Conservation (phyloP, 2,888 invertebrate species). For the Hemithea aestivaria region DNA sequence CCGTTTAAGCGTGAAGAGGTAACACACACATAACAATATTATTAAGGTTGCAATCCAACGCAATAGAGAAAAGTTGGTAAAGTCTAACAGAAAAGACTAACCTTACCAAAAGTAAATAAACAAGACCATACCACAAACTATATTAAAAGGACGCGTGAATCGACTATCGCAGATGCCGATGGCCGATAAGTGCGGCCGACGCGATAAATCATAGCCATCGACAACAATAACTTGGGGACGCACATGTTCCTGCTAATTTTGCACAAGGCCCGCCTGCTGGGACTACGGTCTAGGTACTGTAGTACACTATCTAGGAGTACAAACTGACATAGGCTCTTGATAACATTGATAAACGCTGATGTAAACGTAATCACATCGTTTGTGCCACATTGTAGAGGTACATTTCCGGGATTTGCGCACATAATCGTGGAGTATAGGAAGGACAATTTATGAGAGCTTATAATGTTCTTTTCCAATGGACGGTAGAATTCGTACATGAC, state of each 20-base stretch:
- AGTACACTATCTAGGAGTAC: constrained; percentile 22
- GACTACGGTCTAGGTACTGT: constrained; percentile 30
- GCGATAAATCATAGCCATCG: constrained; percentile 57
- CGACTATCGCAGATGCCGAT: constrained; percentile 31
- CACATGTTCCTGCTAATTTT: constrained; percentile 62
- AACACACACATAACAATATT: too few relatives aligned
- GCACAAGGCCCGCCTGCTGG: constrained; percentile 53
- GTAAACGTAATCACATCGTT: constrained; percentile 24
- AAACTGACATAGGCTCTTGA: constrained; percentile 18
- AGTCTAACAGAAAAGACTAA: too few relatives aligned
- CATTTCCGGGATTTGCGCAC: constrained; percentile 27
- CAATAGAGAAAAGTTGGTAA: too few relatives aligned
- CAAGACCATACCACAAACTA: too few relatives aligned
- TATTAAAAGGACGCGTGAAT: too few relatives aligned
- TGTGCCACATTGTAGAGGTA: constrained; percentile 23
- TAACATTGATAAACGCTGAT: constrained; percentile 21
- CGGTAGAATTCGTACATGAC: too few relatives aligned
- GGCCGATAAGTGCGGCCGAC: constrained; percentile 33
- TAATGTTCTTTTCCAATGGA: too few relatives aligned
- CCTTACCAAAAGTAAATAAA: too few relatives aligned
- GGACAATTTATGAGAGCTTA: background rate
- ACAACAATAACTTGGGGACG: constrained; percentile 51
- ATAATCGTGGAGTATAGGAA: constrained; percentile 19
- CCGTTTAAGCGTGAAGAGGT: too few relatives aligned
- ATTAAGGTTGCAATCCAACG: too few relatives aligned